Evolutionary conservation across 2,888 invertebrate species (phyloP).

Genomic region (Aspidiotus destructor): DNA sequence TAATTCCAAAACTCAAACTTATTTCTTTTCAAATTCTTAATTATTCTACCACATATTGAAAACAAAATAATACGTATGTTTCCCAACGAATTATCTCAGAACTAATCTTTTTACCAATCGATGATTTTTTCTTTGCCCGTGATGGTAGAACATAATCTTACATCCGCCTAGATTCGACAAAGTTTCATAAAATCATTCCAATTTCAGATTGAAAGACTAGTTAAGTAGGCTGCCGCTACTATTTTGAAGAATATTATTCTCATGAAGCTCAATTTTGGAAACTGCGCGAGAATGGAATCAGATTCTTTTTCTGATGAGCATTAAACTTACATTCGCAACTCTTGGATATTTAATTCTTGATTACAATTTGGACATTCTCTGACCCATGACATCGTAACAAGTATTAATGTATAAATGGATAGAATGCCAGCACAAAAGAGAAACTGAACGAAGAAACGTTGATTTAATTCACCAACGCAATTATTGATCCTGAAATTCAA

Average conservation of each 20-base stretch:
- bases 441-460: constrained; percentile 85
- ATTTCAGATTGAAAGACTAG: too few relatives aligned
- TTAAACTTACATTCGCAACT: constrained; percentile 60
- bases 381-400: constrained; percentile 64
- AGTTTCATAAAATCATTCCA: too few relatives aligned
- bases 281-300: not conserved
- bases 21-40: too few relatives aligned
- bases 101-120: too few relatives aligned
- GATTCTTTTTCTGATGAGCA: not conserved
- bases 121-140: too few relatives aligned
- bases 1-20: too few relatives aligned
- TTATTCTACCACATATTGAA: too few relatives aligned
- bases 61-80: too few relatives aligned
- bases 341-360: constrained; percentile 55
- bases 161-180: too few relatives aligned
- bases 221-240: too few relatives aligned
- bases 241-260: not conserved
- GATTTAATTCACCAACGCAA: constrained; percentile 84
- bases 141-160: too few relatives aligned
- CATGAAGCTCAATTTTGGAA: not conserved
- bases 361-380: constrained; percentile 58
- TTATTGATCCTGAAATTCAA: constrained; percentile 67
- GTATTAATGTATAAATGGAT: constrained; percentile 55
- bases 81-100: too few relatives aligned
- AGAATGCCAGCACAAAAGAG: constrained; percentile 64